These are phyloP conservation scores for Chloropsis cyanopogon DNA, from an alignment of 2,113 vertebrate genomes.

Conservation along the genomic window DNA sequence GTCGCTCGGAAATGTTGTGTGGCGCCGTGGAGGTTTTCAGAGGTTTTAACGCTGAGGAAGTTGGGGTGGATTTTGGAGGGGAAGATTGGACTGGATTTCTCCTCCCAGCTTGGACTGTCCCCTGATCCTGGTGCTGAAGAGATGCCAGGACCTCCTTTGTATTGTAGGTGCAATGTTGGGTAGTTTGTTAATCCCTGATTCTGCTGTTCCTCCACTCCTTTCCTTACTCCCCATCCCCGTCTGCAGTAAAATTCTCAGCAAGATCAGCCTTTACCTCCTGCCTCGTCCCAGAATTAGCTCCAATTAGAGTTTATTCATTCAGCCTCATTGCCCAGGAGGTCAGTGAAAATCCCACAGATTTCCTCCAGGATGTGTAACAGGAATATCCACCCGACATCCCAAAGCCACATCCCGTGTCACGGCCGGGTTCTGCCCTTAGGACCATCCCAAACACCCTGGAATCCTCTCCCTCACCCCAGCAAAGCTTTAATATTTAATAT, in stretches of 20 bases:
- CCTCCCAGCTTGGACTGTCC: fast-evolving
- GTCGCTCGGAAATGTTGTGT: background rate
- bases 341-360: background rate
- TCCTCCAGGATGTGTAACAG: background rate
- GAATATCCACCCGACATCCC: background rate
- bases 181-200: background rate
- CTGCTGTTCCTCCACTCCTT: background rate
- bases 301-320: background rate
- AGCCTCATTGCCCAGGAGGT: background rate
- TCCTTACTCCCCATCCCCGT: background rate
- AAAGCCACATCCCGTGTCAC: background rate
- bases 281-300: background rate
- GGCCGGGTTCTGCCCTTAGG: background rate
- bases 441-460: background rate
- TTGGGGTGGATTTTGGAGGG: background rate
- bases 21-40: background rate
- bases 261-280: background rate
- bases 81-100: background rate
- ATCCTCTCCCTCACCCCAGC: background rate
- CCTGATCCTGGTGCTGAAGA: background rate
- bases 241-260: background rate
- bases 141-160: background rate
- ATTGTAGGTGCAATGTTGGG: fast-evolving
- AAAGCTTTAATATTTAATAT: background rate
- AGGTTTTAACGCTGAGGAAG: background rate